phyloP scores from a whole-genome alignment of 2,888 invertebrate species.

The Diaperis boleti region DNA sequence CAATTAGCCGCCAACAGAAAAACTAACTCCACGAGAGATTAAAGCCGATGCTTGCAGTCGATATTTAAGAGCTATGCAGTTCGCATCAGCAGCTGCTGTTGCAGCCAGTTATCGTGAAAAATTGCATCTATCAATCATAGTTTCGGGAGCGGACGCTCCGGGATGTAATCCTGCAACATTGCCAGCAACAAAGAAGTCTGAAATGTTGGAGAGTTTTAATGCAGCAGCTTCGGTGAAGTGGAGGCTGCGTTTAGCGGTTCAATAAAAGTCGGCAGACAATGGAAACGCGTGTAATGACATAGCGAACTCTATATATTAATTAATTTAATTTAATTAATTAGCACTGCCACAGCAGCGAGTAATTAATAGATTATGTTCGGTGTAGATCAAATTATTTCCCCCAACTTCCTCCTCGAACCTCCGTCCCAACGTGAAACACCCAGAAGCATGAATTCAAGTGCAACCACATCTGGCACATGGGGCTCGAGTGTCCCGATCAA shows the following conservation, averaged over 20 bases:
- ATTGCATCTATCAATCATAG: conserved; percentile 5
- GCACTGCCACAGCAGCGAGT: not conserved
- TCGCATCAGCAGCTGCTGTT: too few relatives aligned
- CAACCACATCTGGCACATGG: conserved; percentile 28
- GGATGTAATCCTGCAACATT: not conserved
- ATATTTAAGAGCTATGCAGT: too few relatives aligned
- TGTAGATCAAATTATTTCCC: conserved; percentile 8
- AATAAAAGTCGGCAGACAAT: not conserved
- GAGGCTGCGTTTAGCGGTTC: not conserved
- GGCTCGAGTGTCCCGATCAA: conserved; percentile 27
- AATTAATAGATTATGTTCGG: conserved; percentile 1
- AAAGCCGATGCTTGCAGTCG: too few relatives aligned
- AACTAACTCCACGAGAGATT: too few relatives aligned
- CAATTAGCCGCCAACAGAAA: too few relatives aligned
- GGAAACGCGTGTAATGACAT: not conserved
- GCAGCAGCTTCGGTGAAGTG: too few relatives aligned
- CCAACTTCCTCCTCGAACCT: too few relatives aligned
- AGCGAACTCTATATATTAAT: not conserved
- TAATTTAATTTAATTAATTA: not conserved
- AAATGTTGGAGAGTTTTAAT: too few relatives aligned
- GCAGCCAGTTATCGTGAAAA: too few relatives aligned
- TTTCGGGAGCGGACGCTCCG: not conserved
- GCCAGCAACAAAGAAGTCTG: not conserved
- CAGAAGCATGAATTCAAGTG: conserved; percentile 13
- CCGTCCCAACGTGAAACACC: too few relatives aligned